A percentile compares a stretch with the other conserved stretches of the same genome.
phyloP scores from a whole-genome alignment of 2,797 vertebrate species.

The Picus viridis region DNA sequence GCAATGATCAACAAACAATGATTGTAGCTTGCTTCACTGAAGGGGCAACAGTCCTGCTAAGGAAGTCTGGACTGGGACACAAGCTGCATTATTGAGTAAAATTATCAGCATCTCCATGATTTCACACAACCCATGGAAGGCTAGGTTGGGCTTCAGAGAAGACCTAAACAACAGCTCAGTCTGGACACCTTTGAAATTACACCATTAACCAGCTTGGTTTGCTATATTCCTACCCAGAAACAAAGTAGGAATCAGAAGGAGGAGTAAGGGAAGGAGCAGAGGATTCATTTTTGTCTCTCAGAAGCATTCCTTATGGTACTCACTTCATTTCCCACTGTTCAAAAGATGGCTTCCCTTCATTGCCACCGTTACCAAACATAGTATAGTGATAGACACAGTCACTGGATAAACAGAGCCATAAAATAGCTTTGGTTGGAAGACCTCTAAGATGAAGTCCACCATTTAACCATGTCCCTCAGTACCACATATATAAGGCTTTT shows the following conservation, averaged over 20 bases:
- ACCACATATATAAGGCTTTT: too few relatives aligned
- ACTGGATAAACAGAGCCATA: too few relatives aligned
- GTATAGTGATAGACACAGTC: background rate
- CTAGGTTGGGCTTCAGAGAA: background rate
- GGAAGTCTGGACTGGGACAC: background rate
- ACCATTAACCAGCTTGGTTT: background rate
- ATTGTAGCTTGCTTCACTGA: background rate
- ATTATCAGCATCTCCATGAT: fast-evolving
- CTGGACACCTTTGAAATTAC: background rate
- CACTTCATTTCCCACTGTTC: background rate
- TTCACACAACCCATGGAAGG: background rate
- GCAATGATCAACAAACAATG: background rate
- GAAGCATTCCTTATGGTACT: background rate
- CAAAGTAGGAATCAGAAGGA: background rate
- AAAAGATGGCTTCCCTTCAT: background rate
- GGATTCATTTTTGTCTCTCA: background rate
- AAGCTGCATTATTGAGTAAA: background rate
- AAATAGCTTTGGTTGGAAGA: too few relatives aligned
- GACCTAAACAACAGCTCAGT: background rate
- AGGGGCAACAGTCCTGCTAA: background rate
- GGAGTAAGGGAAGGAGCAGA: too few relatives aligned
- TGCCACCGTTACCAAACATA: background rate
- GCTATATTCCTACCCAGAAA: background rate
- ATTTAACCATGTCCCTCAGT: too few relatives aligned
- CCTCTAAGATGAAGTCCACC: too few relatives aligned